phyloP scores from a whole-genome alignment of 2,888 invertebrate species.

The Macaria liturata region DNA sequence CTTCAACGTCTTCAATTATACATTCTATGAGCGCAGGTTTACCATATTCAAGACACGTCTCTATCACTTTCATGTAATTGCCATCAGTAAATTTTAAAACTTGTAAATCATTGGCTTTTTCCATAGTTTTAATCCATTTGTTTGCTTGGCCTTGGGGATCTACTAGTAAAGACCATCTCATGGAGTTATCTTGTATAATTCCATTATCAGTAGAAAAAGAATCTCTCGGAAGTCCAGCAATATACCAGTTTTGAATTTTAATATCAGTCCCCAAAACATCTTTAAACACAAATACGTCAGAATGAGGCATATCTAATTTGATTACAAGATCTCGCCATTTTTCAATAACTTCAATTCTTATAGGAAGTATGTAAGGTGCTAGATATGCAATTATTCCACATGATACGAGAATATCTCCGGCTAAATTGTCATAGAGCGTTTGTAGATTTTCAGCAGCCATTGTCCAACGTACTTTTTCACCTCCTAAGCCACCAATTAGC shows the following conservation, averaged over 20 bases:
- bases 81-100: conserved; percentile 89
- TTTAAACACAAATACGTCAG: conserved; percentile 88
- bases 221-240: conserved; percentile 91
- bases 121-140: conserved; percentile 93
- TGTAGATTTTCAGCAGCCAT: conserved; percentile 89
- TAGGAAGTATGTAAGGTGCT: conserved; percentile 90
- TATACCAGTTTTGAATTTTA: conserved; percentile 93
- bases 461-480: conserved; percentile 94
- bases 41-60: conserved; percentile 89
- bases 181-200: conserved; percentile 91
- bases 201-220: conserved; percentile 93
- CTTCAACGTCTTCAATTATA: conserved; percentile 90
- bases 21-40: conserved; percentile 91
- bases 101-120: conserved; percentile 87
- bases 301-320: conserved; percentile 89
- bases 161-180: conserved; percentile 90
- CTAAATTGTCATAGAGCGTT: conserved; percentile 89
- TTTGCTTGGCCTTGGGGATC: conserved; percentile 94
- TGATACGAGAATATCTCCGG: conserved; percentile 95
- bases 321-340: conserved; percentile 90
- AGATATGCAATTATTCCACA: conserved; percentile 95
- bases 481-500: conserved; percentile 93
- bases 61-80: conserved; percentile 89
- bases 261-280: conserved; percentile 92
- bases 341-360: conserved; percentile 82